phyloP scores from a whole-genome alignment of 2,888 invertebrate genomes.

The Pemphredon lugubris region DNA sequence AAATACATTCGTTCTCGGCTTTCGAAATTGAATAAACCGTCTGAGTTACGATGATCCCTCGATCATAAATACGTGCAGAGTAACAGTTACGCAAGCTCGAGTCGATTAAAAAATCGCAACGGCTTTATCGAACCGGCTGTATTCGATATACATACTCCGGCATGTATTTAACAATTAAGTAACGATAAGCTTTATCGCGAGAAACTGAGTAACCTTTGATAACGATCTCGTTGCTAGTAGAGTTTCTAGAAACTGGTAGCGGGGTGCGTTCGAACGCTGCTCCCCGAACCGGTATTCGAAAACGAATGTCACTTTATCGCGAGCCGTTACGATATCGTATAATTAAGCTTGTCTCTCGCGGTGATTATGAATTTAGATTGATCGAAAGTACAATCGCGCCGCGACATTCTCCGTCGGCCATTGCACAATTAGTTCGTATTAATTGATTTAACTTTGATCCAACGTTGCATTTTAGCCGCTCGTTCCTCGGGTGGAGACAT shows the following conservation, averaged over 20 bases:
- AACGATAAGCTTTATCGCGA: slow-evolving; percentile 35
- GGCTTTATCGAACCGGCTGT: too few relatives aligned
- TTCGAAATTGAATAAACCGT: too few relatives aligned
- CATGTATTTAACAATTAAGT: slow-evolving; percentile 28
- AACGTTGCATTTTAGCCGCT: background rate
- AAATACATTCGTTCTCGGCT: too few relatives aligned
- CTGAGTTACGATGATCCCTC: too few relatives aligned
- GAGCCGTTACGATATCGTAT: slow-evolving; percentile 38
- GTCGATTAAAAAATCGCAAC: too few relatives aligned
- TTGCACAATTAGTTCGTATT: slow-evolving; percentile 35
- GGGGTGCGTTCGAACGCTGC: slow-evolving; percentile 8
- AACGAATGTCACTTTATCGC: slow-evolving; percentile 50
- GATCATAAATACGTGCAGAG: too few relatives aligned
- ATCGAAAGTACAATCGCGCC: slow-evolving; percentile 52
- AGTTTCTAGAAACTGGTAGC: slow-evolving; percentile 16
- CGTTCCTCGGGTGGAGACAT: background rate
- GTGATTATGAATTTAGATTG: slow-evolving; percentile 51
- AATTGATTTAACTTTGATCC: slow-evolving; percentile 28
- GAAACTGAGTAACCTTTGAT: background rate
- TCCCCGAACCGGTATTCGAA: slow-evolving; percentile 34
- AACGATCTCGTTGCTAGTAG: too few relatives aligned
- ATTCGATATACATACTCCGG: too few relatives aligned
- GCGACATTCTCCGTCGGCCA: slow-evolving; percentile 41
- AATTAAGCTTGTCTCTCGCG: slow-evolving; percentile 47
- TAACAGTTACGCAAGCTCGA: too few relatives aligned